Conservation (phyloP, 2,888 invertebrate species). For the Dolomedes plantarius region DNA sequence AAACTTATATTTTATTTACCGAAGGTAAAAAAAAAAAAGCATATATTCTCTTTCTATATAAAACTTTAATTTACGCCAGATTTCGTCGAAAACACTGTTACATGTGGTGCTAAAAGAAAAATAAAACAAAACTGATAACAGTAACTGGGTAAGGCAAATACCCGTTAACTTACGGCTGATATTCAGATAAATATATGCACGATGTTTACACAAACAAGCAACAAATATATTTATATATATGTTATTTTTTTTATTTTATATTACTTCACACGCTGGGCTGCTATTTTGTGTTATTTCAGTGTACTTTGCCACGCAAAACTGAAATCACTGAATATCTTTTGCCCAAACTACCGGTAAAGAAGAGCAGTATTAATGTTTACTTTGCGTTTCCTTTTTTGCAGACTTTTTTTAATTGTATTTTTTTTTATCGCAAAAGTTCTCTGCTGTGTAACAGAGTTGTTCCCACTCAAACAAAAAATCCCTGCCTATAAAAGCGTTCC, state of each 20-base stretch:
- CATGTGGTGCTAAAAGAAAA: neutral
- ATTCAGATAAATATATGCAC: conserved; percentile 40
- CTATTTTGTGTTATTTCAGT: conserved; percentile 33
- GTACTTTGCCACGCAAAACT: conserved; percentile 44
- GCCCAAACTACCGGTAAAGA: conserved; percentile 24
- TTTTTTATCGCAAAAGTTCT: neutral
- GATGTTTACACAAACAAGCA: conserved; percentile 48
- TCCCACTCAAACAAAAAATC: neutral
- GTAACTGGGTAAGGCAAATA: conserved; percentile 3
- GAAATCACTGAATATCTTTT: conserved; percentile 60
- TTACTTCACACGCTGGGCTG: conserved; percentile 16
- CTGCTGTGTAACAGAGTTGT: neutral
- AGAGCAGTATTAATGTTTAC: conserved; percentile 58
- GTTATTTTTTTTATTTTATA: conserved; percentile 26
- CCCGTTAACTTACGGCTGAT: conserved; percentile 21
- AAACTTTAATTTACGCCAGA: too few species aligned
- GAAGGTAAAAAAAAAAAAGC: neutral
- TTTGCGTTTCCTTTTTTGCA: conserved; percentile 39
- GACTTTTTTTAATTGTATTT: neutral
- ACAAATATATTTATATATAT: conserved; percentile 1
- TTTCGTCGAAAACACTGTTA: too few species aligned
- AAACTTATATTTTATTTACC: neutral
- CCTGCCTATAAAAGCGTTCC: neutral
- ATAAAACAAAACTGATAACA: neutral
- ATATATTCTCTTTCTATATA: too few species aligned